These are phyloP conservation scores for Pelmatolapia mariae DNA, from an alignment of 2,113 vertebrate genomes.

Conservation along the genomic window DNA sequence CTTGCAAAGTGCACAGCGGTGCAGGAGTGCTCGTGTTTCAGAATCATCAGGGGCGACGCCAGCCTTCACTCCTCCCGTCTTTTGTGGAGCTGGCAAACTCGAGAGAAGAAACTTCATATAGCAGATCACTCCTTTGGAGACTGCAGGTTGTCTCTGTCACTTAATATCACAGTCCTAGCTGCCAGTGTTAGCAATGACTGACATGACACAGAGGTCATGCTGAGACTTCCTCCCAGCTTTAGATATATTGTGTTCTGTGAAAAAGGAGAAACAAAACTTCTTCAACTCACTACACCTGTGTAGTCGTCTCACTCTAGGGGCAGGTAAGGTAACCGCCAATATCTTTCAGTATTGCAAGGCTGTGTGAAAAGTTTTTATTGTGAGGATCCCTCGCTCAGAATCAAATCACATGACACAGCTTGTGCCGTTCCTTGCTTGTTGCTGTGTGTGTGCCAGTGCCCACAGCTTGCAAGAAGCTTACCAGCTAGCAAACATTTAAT, in stretches of 20 bases:
- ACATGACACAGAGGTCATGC: neutral
- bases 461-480: neutral
- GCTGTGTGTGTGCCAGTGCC: neutral
- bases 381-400: neutral
- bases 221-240: neutral
- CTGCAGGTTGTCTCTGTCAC: neutral
- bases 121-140: neutral
- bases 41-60: neutral
- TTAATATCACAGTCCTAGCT: constrained; percentile 1
- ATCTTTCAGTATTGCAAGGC: neutral
- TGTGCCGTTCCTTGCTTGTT: fast-evolving
- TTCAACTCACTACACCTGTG: neutral
- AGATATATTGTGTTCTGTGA: neutral
- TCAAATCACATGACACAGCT: neutral
- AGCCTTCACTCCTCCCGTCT: neutral
- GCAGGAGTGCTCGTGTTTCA: neutral
- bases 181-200: neutral
- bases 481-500: neutral
- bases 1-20: neutral
- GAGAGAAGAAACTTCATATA: neutral
- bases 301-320: neutral
- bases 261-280: neutral
- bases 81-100: neutral
- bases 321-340: neutral
- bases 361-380: neutral